Evolutionary conservation across 1,140 invertebrate species (phyloP), one percentile per base, ranked within the genome.

Genomic region (Drosophila sp.): DNA sequence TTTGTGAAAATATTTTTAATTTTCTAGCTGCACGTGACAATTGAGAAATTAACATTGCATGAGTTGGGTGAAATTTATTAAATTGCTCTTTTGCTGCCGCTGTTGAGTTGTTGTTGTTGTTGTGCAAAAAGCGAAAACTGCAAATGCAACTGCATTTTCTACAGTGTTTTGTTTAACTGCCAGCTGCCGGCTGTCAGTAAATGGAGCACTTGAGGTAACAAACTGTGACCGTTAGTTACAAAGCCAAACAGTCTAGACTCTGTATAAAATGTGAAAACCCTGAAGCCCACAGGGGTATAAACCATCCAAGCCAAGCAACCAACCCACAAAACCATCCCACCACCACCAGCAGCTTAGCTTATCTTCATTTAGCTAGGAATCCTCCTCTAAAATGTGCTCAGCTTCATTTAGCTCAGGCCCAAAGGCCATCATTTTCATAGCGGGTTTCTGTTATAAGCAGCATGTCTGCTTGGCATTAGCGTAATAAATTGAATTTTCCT

Each of bases 21-120:
- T 74, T 38, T 41, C 8, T 17, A 30, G 1, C 17, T 76, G 65
- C 74, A 70, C 41, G 55, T 38, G 27, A 70, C 60, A 86, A 72
- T 76, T 81, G 68, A 78, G 71, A 81, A 78, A 81, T 72, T 63
- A 70, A 70, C 67, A 69, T 85, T 80, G 77, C 81, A 80, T 78
- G 17, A 1, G n/a, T 6, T 55, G 17, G 41, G 66, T 56, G 70
- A 72, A 66, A 66, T 71, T 73, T 66, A 50, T 50, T 50, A 50
- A 50, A 50, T 50, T 50, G 44, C 44, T 50, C 23, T 50, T 25
- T 50, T 54, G 60, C 54, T 60, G 17, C 17, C 17, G 17, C 17
- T 17, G 17, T 17, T 17, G 17, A 17, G 17, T 17, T 17, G 17
- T 17, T 17, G 17, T 17, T 17, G 33, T 55, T 66, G 63, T 62